These are phyloP conservation scores for Leuciscus idus DNA, from an alignment of 2,113 vertebrate species.

Conservation along the genomic window DNA sequence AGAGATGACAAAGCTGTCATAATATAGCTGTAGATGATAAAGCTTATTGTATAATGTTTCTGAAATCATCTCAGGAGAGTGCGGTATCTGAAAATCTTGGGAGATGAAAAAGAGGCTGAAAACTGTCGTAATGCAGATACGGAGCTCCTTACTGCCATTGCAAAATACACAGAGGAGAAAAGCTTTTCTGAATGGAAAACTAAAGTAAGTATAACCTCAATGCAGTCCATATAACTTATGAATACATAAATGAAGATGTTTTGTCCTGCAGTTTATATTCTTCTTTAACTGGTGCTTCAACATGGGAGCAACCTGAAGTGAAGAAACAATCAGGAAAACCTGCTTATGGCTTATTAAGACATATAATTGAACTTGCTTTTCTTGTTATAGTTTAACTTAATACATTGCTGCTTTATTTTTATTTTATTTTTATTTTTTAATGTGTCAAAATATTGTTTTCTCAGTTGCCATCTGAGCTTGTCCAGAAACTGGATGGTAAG, in stretches of 20 bases:
- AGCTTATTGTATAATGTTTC: not conserved
- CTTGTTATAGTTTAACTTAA: not conserved
- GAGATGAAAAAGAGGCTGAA: slow-evolving; percentile 46
- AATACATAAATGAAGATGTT: no score
- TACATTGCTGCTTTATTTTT: not conserved
- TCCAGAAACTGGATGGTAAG: slow-evolving; percentile 54
- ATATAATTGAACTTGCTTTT: not conserved
- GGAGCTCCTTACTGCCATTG: slow-evolving; percentile 43
- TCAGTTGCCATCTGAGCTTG: slow-evolving; percentile 60
- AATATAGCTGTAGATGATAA: not conserved
- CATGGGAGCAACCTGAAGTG: no score
- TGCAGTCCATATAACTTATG: no score
- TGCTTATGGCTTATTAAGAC: not conserved
- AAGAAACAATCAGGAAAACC: not conserved
- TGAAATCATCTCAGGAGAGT: slow-evolving; percentile 55
- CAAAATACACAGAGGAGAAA: slow-evolving; percentile 40
- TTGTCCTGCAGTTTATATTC: no score
- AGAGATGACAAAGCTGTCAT: not conserved
- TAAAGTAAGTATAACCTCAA: slow-evolving; percentile 54
- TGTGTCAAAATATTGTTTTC: not conserved
- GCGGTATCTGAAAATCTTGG: slow-evolving; percentile 61
- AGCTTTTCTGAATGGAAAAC: slow-evolving; percentile 66
- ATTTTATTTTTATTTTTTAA: not conserved
- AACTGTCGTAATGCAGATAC: slow-evolving; percentile 22
- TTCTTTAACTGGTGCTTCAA: no score